These are phyloP conservation scores for Semotilus atromaculatus DNA, from an alignment of 2,797 vertebrate species.

Conservation along the genomic window DNA sequence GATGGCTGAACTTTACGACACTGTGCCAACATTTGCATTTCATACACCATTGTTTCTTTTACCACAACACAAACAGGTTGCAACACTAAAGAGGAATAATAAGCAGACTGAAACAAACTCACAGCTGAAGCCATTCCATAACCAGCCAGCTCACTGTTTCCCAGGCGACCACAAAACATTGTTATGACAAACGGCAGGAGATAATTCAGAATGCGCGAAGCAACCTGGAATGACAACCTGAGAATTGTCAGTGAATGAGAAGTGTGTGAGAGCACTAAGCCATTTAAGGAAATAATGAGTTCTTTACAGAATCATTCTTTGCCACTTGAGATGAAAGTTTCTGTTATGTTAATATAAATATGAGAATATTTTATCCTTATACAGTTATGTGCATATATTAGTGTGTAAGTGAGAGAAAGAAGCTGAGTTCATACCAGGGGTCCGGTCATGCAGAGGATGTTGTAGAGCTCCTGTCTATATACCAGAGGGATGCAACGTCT, in stretches of 20 bases:
- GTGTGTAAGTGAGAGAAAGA: not conserved
- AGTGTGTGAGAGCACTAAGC: constrained; percentile 1
- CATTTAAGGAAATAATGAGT: constrained; percentile 1
- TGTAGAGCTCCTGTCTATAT: constrained; percentile 75
- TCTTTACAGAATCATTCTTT: not conserved
- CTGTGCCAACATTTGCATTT: not conserved
- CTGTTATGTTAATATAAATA: not conserved
- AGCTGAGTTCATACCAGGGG: constrained; percentile 75
- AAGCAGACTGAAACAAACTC: constrained; percentile 61
- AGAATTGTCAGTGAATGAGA: constrained; percentile 20
- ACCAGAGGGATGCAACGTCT: constrained; percentile 64
- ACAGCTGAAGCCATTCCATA: constrained; percentile 78
- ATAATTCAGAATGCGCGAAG: constrained; percentile 73
- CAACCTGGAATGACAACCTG: constrained; percentile 66
- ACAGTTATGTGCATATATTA: not conserved
- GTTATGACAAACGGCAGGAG: constrained; percentile 77
- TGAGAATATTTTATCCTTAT: not conserved
- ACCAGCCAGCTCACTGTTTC: constrained; percentile 77
- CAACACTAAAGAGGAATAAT: constrained; percentile 7
- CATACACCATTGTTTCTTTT: not conserved
- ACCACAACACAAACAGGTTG: not conserved
- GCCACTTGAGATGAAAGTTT: not conserved
- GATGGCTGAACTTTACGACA: not conserved
- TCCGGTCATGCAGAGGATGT: constrained; percentile 75
- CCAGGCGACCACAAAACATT: constrained; percentile 79